Evolutionary conservation across 2,888 invertebrate genomes (phyloP).

Genomic region (Dicranocentrus wangi): DNA sequence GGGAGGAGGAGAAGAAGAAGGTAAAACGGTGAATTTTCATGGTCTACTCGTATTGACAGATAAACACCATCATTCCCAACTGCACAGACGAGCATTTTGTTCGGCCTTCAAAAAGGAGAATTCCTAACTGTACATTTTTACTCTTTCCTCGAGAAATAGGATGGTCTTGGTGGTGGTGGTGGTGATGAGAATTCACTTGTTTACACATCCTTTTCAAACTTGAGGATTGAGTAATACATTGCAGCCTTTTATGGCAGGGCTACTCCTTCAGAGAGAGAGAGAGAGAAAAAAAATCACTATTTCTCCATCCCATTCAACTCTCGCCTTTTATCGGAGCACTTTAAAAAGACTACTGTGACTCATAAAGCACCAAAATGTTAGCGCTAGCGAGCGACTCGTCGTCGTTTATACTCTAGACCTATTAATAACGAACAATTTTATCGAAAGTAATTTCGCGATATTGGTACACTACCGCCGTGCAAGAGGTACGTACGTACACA

Average conservation of each 20-base stretch:
- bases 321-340: conserved; percentile 15
- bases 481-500: too few relatives aligned
- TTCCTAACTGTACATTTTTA: conserved; percentile 61
- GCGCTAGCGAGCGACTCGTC: background rate
- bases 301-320: background rate
- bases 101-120: conserved; percentile 43
- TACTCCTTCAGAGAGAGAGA: conserved; percentile 16
- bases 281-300: too few relatives aligned
- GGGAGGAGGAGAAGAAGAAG: conserved; percentile 7
- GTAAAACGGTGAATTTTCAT: conserved; percentile 8
- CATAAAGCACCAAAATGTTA: conserved; percentile 6
- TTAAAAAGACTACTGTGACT: background rate
- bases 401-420: too few relatives aligned
- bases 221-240: conserved; percentile 37
- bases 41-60: conserved; percentile 51
- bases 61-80: conserved; percentile 53
- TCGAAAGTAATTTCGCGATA: background rate
- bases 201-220: conserved; percentile 13
- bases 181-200: conserved; percentile 38
- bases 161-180: background rate
- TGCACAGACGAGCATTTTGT: conserved; percentile 12
- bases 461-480: too few relatives aligned
- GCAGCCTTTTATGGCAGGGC: conserved; percentile 32
- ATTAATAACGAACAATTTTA: too few relatives aligned
- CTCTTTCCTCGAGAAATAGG: conserved; percentile 23